Evolutionary conservation across 2,888 invertebrate species (phyloP).

Genomic region (Drosophila demipolita): DNA sequence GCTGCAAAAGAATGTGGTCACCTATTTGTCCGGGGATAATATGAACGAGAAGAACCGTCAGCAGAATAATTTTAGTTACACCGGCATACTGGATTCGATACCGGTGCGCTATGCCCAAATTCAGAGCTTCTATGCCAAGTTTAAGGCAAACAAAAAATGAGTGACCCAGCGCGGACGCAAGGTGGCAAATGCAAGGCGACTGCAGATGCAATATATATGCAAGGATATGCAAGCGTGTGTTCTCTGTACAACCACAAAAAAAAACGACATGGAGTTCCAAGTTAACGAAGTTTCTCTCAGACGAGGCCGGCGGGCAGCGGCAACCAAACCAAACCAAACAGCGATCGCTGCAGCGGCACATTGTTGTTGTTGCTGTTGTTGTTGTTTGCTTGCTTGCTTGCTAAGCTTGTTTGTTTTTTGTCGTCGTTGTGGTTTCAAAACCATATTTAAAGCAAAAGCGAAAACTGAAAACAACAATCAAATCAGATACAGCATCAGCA

Average conservation of each 20-base stretch:
- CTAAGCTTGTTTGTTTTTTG: conserved; percentile 2
- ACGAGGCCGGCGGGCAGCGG: conserved; percentile 46
- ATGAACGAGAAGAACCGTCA: conserved; percentile 84
- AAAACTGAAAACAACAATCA: conserved; percentile 29
- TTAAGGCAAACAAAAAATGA: conserved; percentile 89
- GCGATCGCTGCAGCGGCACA: conserved; percentile 48
- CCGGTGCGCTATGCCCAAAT: conserved; percentile 94
- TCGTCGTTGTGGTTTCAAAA: conserved; percentile 17
- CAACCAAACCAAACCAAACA: conserved; percentile 39
- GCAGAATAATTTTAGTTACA: conserved; percentile 88
- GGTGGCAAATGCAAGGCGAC: conserved; percentile 72
- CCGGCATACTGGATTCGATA: conserved; percentile 91
- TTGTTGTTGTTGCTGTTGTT: conserved; percentile 20
- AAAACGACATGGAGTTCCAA: conserved; percentile 73
- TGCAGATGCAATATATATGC: conserved; percentile 69
- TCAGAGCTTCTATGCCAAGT: conserved; percentile 93
- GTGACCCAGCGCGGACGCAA: conserved; percentile 63
- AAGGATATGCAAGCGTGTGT: conserved; percentile 74
- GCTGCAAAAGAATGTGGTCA: conserved; percentile 87
- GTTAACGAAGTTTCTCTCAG: conserved; percentile 71
- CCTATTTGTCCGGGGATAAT: conserved; percentile 90
- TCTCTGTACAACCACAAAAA: conserved; percentile 66
- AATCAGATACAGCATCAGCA: conserved; percentile 18
- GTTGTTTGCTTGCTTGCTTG: conserved; percentile 3
- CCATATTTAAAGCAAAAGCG: conserved; percentile 11